Evolutionary conservation across 2,888 invertebrate species (phyloP), one percentile per base, ranked within the genome.

Genomic region (Patella pellucida): DNA sequence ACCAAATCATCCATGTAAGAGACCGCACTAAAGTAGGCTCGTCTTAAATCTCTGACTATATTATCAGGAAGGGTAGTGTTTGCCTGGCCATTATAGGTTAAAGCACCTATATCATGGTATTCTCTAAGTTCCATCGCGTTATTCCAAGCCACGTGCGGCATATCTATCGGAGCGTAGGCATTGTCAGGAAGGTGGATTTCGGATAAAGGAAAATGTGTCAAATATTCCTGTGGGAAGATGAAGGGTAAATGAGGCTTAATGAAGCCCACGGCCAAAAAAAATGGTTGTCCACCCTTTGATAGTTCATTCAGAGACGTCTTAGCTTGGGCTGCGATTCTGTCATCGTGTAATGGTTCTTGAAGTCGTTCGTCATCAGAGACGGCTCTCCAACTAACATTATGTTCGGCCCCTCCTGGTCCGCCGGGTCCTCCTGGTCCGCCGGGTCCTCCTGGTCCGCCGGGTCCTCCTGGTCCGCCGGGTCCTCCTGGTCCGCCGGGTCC

Each of bases 151-250:
- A 83, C 69, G 11, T 75, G 56, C 5, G 86, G 85, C 83, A 87
- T 79, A 15, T 78, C 62, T 5, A 71, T 71, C 0, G 87, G 87
- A 11, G 83, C 82, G 52, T 82, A 83, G 3, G 76, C 75, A 75
- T 86, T 85, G 7, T 73, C 67, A 11, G 87, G 85, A 27, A 86
- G 77, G 15, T 76, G 68, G 15, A 79, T 79, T 41, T 74, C 56
- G 5, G 70, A 74, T 27, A 69, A 27, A 14, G 84, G 83, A 54
- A 83, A 83, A 92, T 91, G 89, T 19, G 86, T 84, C 80, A 86
- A 81, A 76, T 91, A 79, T 76, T 86, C 83, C 16, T 70, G 71
- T 7, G 83, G 83, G 67, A 77, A 82, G 14, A 79, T 41, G 70
- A 81, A 83, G 0, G 83, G 82, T 16, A 84, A 72, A 70, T 84